Evolutionary conservation across 2,113 vertebrate species (phyloP), one percentile per base, ranked within the genome.

Genomic region (Megaleporinus macrocephalus): DNA sequence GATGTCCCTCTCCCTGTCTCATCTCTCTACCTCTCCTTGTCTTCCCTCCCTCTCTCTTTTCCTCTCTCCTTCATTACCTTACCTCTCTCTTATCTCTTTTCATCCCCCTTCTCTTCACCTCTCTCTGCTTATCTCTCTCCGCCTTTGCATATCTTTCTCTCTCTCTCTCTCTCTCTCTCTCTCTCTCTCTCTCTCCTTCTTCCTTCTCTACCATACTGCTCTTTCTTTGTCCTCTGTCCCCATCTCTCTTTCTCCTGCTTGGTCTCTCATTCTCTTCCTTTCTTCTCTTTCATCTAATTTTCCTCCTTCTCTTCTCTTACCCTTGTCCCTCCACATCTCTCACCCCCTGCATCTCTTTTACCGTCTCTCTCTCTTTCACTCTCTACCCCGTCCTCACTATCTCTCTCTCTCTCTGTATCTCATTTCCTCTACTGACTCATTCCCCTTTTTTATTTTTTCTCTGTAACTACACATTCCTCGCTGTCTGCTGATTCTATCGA

Each of bases 191-290:
- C 18, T 49, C 33, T 51, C 5, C 36, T 73, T 53, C 81, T 74
- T 81, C 83, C 74, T 76, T 61, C n/a, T 72, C 63, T 79, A 62
- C 80, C 22, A 69, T 85, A 82, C 74, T 47, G 82, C 80, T 11
- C 68, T 24, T n/a, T 41, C 30, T 22, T 18, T 4, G 1, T 27
- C 0, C 59, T 63, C 24, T 29, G 53, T 73, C 61, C 80, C 75
- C 79, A 82, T 75, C 75, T 53, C 22, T 74, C 63, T 79, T 83
- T 80, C 73, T 36, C 36, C 36, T 4, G 36, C 36, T 36, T 36
- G 36, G 3, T 36, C 36, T 53, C 82, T 78, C 6, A 63, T 13
- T 36, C 16, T 27, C 11, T 2, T 20, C 59, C 20, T 16, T 2
- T 12, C 20, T 24, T 20, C 29, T 30, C 29, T 16, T 22, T 36